Evolutionary conservation across 1,140 invertebrate genomes (phyloP), one percentile per base, ranked within the genome.

Genomic region (Polyergus mexicanus): DNA sequence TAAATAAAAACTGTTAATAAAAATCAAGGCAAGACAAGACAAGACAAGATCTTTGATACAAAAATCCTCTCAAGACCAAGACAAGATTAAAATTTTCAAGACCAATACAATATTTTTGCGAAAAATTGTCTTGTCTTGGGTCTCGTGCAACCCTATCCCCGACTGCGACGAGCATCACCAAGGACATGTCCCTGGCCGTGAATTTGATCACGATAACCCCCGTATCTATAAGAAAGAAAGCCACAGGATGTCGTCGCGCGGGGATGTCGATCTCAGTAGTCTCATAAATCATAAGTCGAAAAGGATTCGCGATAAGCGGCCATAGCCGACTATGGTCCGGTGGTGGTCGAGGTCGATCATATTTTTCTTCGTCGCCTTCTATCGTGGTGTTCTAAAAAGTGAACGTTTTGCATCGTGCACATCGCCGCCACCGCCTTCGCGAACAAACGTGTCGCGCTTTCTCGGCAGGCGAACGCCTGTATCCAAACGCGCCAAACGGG

Each of bases 351-450:
- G 84, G 88, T 90, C 88, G 86, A 65, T 66, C 13, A 22, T 75
- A 65, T 72, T 72, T 58, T 8, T 16, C 38, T 16, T 25, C 41
- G 44, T 28, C 85, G 56, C 38, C 32, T 58, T 41, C 63, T 78
- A 75, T 80, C 75, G 13, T 77, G 10, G 19, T 65, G 25, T 85
- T 75, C 76, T 75, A 92, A 92, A 90, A 90, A 92, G 91, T 92
- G 91, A 92, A 92, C 91, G 91, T 91, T 85, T 91, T 85, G 86
- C 85, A 84, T 90, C 86, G 65, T 88, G 69, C 69, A 87, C 69
- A 87, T 71, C 54, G 47, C 69, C 76, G 35, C 74, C 74, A 28
- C 68, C 72, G 75, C 78, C 65, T 86, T 69, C 66, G 83, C 76
- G 68, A 88, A 81, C 77, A 66, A 35, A 76, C 86, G 66, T 85